Percentiles rank a stretch among this genome's conserved stretches.
Evolutionary conservation across 2,113 vertebrate genomes (phyloP).

Genomic region (Desmodus rotundus): DNA sequence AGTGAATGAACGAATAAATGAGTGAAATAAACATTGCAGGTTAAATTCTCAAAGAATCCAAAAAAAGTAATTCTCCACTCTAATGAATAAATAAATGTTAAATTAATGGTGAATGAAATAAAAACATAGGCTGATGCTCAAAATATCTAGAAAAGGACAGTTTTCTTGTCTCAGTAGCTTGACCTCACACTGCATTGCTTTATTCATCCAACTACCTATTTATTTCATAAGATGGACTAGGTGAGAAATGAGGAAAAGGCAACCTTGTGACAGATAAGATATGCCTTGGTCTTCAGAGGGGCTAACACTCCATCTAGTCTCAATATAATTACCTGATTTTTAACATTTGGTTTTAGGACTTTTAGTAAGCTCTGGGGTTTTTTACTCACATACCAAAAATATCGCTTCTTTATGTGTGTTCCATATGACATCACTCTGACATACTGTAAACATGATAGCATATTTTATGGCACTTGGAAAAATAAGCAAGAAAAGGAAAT

Average conservation of each 20-base stretch:
- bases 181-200: neutral
- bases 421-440: neutral
- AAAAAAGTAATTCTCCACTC: neutral
- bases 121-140: neutral
- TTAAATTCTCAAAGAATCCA: neutral
- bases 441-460: neutral
- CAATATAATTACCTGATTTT: neutral
- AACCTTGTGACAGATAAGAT: neutral
- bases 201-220: neutral
- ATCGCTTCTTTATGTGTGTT: neutral
- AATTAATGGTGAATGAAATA: neutral
- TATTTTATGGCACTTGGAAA: constrained; percentile 45
- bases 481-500: constrained; percentile 52
- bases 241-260: neutral
- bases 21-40: neutral
- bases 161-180: neutral
- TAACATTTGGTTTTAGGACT: neutral
- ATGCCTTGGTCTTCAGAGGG: neutral
- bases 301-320: neutral
- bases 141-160: neutral
- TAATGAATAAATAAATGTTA: neutral
- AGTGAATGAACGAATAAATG: neutral
- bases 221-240: neutral
- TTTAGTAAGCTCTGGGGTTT: neutral
- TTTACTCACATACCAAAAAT: neutral